Conservation (phyloP, 35 echinoderm and acorn worm genomes). For the Acanthaster planci region DNA sequence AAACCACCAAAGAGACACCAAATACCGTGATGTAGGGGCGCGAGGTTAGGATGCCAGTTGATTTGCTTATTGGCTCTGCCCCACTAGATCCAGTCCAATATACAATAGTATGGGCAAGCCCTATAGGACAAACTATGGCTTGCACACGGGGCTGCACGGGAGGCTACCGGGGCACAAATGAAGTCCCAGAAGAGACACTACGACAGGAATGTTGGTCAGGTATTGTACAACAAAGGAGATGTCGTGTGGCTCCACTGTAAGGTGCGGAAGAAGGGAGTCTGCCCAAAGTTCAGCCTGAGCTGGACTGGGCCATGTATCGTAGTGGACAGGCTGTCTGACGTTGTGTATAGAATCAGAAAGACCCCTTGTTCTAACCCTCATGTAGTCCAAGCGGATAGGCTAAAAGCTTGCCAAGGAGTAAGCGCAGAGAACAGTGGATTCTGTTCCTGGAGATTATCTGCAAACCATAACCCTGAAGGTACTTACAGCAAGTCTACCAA, state of each 20-base stretch:
- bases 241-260: conserved; percentile 56
- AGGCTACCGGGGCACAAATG: background rate
- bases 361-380: conserved; percentile 15
- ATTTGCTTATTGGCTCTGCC: conserved; percentile 18
- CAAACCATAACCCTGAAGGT: too few relatives aligned
- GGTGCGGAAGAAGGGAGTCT: conserved; percentile 30
- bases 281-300: conserved; percentile 25
- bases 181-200: conserved; percentile 44
- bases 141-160: background rate
- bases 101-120: background rate
- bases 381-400: conserved; percentile 48
- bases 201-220: background rate
- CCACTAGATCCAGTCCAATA: background rate
- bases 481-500: too few relatives aligned
- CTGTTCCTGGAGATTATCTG: too few relatives aligned
- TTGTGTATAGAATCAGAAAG: conserved; percentile 40
- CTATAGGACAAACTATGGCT: conserved; percentile 10
- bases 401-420: conserved; percentile 23
- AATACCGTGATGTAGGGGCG: conserved; percentile 50
- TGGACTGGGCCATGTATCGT: conserved; percentile 55
- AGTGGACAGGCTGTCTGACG: conserved; percentile 35
- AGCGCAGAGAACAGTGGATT: background rate
- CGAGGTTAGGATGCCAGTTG: conserved; percentile 30
- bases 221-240: background rate
- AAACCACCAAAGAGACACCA: conserved; percentile 35